These are phyloP conservation scores for Dolichallabes microphthalmus DNA, from an alignment of 2,113 vertebrate species.

Conservation along the genomic window DNA sequence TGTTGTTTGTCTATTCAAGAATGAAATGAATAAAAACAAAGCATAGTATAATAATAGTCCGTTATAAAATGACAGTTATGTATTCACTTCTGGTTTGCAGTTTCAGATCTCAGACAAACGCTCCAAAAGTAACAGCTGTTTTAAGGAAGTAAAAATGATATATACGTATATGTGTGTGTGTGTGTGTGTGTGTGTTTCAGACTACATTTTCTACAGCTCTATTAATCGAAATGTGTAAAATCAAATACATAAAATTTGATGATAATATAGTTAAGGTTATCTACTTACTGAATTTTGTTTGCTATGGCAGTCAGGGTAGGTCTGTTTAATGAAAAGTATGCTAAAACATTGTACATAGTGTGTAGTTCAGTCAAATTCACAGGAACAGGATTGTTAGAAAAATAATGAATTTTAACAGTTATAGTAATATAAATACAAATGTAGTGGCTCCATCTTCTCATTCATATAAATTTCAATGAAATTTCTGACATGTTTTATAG, in stretches of 20 bases:
- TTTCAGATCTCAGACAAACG: constrained; percentile 14
- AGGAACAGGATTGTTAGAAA: not conserved
- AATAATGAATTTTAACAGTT: not conserved
- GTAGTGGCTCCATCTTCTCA: not conserved
- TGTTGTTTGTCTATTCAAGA: not conserved
- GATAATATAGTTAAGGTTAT: not conserved
- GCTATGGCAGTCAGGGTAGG: not conserved
- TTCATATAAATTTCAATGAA: not conserved
- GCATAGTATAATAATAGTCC: not conserved
- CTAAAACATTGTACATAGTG: not conserved
- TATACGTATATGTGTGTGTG: too few relatives aligned
- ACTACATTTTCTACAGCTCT: not conserved
- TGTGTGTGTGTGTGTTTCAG: not conserved
- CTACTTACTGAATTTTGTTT: not conserved
- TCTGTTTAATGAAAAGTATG: not conserved
- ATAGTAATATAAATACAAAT: not conserved
- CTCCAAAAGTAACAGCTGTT: not conserved
- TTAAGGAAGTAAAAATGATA: constrained; percentile 2
- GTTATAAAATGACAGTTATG: not conserved
- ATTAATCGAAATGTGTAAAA: not conserved
- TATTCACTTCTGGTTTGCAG: not conserved
- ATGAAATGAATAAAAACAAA: not conserved
- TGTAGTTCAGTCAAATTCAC: not conserved
- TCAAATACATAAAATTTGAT: not conserved
- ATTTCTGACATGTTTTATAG: not conserved